Conservation (phyloP, 2,888 invertebrate genomes). For the Craniophora ligustri region DNA sequence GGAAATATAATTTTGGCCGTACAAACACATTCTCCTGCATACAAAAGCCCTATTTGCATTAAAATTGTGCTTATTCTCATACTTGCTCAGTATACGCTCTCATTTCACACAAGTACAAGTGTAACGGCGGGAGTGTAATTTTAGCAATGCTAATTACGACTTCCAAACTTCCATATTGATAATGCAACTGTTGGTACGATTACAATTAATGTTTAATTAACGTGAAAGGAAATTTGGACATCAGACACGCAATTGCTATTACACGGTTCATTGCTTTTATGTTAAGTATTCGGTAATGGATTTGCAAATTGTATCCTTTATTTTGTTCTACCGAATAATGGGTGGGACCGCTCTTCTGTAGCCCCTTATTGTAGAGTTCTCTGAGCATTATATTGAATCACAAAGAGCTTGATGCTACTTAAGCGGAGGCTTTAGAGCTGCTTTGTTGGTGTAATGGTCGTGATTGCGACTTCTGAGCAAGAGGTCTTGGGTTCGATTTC, state of each 20-base stretch:
- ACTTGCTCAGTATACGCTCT: neutral
- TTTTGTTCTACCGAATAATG: neutral
- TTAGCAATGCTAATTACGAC: conserved; percentile 30
- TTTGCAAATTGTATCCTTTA: conserved; percentile 15
- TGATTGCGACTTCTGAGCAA: too few relatives aligned
- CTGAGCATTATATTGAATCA: conserved; percentile 19
- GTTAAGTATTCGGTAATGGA: neutral
- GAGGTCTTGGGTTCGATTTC: too few relatives aligned
- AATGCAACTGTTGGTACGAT: conserved; percentile 35
- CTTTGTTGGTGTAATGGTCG: too few relatives aligned
- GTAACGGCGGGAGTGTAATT: conserved; percentile 19
- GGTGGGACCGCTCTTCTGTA: neutral
- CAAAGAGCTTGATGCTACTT: too few relatives aligned
- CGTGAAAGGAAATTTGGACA: conserved; percentile 33
- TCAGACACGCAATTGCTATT: conserved; percentile 6
- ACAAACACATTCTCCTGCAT: neutral
- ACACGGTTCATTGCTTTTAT: conserved; percentile 19
- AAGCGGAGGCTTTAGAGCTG: too few relatives aligned
- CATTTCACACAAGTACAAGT: conserved; percentile 10
- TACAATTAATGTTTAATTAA: conserved; percentile 34
- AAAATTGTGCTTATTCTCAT: neutral
- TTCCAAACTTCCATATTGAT: conserved; percentile 39
- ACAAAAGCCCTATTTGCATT: neutral
- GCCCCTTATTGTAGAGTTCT: conserved; percentile 6
- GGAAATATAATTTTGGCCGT: too few relatives aligned